Percentiles rank a stretch among this genome's conserved stretches.
Evolutionary conservation across 2,888 invertebrate genomes (phyloP).

Genomic region (Pardosa pseudoannulata): DNA sequence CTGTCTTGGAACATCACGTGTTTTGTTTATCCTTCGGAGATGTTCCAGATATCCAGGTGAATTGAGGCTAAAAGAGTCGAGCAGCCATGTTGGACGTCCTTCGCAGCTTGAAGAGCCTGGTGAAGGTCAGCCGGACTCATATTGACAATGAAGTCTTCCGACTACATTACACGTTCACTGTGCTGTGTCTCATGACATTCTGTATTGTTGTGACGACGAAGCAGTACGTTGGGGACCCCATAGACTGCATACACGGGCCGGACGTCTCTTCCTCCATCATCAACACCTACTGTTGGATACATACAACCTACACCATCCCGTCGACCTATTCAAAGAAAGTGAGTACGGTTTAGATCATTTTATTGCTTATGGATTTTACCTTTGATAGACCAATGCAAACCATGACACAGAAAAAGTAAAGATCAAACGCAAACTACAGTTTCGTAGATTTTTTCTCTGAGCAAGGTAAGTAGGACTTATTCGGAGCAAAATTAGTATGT

Average conservation of each 20-base stretch:
- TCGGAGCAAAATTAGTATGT: too few relatives aligned
- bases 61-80: too few relatives aligned
- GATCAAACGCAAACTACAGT: too few relatives aligned
- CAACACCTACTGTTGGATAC: constrained; percentile 96
- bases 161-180: constrained; percentile 75
- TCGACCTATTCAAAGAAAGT: constrained; percentile 90
- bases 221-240: constrained; percentile 75
- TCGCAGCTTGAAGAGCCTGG: constrained; percentile 94
- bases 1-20: too few relatives aligned
- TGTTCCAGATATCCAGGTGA: constrained; percentile 16
- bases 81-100: constrained; percentile 93
- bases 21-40: too few relatives aligned
- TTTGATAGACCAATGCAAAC: too few relatives aligned
- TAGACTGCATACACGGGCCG: constrained; percentile 74
- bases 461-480: too few relatives aligned
- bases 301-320: constrained; percentile 89
- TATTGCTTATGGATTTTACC: too few relatives aligned
- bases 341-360: constrained; percentile 79
- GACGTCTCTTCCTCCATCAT: constrained; percentile 79
- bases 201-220: constrained; percentile 75
- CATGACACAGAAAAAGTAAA: too few relatives aligned
- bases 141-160: constrained; percentile 75
- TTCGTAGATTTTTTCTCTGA: too few relatives aligned
- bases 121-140: constrained; percentile 77
- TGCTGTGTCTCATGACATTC: constrained; percentile 74